Percentiles rank a stretch among this genome's conserved stretches.
Conservation (phyloP, 2,888 invertebrate species). For the Tiliacea aurago region DNA sequence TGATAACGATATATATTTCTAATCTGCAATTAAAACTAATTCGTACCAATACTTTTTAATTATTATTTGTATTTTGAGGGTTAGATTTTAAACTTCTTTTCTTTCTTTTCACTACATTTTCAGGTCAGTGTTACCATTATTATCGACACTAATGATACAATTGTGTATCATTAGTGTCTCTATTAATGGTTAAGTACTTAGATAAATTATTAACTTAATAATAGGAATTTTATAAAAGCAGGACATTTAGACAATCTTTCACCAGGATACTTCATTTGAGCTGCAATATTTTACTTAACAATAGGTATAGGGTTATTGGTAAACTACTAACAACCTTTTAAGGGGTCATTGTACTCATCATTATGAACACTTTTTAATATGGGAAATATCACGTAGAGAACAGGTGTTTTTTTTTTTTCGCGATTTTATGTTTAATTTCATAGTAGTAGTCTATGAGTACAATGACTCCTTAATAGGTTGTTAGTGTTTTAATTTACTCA, state of each 20-base stretch:
- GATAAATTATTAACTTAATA: not conserved
- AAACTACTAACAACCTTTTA: too few relatives aligned
- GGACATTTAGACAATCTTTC: not conserved
- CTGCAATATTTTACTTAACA: too few relatives aligned
- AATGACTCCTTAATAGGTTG: too few relatives aligned
- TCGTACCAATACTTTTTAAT: conserved; percentile 12
- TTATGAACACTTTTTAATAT: too few relatives aligned
- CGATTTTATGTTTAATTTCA: too few relatives aligned
- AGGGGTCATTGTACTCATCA: too few relatives aligned
- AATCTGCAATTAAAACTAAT: conserved; percentile 27
- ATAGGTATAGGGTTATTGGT: too few relatives aligned
- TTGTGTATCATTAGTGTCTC: not conserved
- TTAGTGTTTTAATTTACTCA: too few relatives aligned
- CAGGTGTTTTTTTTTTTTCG: too few relatives aligned
- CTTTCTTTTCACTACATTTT: not conserved
- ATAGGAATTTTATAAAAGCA: not conserved
- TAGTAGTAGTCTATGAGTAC: too few relatives aligned
- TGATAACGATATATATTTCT: conserved; percentile 28
- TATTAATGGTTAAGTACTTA: not conserved
- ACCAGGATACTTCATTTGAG: not conserved
- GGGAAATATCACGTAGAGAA: too few relatives aligned
- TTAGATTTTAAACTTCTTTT: not conserved
- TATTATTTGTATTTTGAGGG: conserved; percentile 4
- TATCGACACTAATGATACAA: too few relatives aligned
- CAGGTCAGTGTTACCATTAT: not conserved